Evolutionary conservation across 2,888 invertebrate genomes (phyloP), one percentile per base, ranked within the genome.

Genomic region (Drosophila vallismaia): DNA sequence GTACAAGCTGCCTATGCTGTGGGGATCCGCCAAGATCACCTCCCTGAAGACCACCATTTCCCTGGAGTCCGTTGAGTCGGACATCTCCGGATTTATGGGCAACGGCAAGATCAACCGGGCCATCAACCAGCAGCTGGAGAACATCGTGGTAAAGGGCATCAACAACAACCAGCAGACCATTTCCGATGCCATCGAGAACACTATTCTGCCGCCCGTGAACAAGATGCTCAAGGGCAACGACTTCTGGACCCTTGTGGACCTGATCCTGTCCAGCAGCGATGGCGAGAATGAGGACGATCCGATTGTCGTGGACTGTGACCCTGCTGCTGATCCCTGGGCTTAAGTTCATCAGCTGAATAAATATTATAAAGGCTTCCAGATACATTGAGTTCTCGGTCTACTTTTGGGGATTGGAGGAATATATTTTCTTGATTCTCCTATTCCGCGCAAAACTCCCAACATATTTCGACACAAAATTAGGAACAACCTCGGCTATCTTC

Each of bases 281-380:
- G 85, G 74, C 26, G 87, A 87, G 55, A 75, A 48, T 38, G 89
- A 89, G 71, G 69, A 88, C 56, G 89, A 89, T 74, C 88, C 89
- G 24, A 89, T 88, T 70, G 72, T 74, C 4, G 75, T 76, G 4
- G 59, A 82, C 0, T 90, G 90, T 70, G 80, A 86, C 6, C 71
- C 90, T 29, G 77, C 88, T 46, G 71, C 74, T 24, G 90, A 90
- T 85, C 90, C 90, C 52, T 90, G 90, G 90, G 88, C 85, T 42
- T 88, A 79, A 74, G 50, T 40, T 19, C 45, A 24, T 10, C 33
- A 38, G 29, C 4, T 31, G 14, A 8, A 1, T 28, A 6, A n/a
- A 45, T 6, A 12, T n/a, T 48, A 52, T 67, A 62, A 64, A 64
- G 8, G 45, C 19, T 60, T 38, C 31, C 38, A 45, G 31, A 62